A percentile compares a stretch with the other conserved stretches of the same genome.
Conservation (phyloP, 2,888 invertebrate genomes). For the Rhagium mordax region DNA sequence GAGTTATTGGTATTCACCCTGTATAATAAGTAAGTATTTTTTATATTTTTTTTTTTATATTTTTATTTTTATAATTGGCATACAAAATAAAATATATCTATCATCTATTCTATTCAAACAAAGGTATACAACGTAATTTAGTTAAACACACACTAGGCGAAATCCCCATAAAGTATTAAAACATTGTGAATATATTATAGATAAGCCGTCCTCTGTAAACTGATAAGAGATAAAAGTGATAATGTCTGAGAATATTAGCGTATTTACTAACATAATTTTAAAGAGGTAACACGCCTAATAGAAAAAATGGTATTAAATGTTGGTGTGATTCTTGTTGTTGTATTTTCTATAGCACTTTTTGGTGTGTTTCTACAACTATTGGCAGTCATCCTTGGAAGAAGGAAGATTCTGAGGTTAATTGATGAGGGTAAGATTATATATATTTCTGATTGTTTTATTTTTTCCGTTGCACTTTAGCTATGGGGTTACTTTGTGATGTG, state of each 20-base stretch:
- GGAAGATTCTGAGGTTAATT: conserved; percentile 47
- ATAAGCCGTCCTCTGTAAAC: neutral
- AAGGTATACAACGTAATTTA: too few species aligned
- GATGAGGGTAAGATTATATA: conserved; percentile 56
- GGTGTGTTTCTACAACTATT: conserved; percentile 31
- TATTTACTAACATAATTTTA: neutral
- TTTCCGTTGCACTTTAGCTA: neutral
- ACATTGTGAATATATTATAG: too few species aligned
- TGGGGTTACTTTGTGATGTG: neutral
- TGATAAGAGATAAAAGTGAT: conserved; percentile 19
- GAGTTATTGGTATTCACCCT: too few species aligned
- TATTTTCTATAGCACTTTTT: conserved; percentile 29
- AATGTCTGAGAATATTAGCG: neutral
- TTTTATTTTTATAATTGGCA: too few species aligned
- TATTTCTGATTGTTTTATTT: neutral
- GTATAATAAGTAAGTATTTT: too few species aligned
- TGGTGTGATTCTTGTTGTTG: conserved; percentile 23
- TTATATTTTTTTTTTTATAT: too few species aligned
- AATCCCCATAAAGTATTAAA: too few species aligned
- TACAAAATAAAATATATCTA: too few species aligned
- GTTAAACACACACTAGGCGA: too few species aligned
- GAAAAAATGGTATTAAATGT: conserved; percentile 8
- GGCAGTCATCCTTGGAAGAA: conserved; percentile 37
- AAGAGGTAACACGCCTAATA: neutral
- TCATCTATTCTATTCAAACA: too few species aligned